Percentiles rank a stretch among this genome's conserved stretches.
These are phyloP conservation scores for Etheostoma spectabile DNA, from an alignment of 2,113 vertebrate genomes.

Conservation along the genomic window DNA sequence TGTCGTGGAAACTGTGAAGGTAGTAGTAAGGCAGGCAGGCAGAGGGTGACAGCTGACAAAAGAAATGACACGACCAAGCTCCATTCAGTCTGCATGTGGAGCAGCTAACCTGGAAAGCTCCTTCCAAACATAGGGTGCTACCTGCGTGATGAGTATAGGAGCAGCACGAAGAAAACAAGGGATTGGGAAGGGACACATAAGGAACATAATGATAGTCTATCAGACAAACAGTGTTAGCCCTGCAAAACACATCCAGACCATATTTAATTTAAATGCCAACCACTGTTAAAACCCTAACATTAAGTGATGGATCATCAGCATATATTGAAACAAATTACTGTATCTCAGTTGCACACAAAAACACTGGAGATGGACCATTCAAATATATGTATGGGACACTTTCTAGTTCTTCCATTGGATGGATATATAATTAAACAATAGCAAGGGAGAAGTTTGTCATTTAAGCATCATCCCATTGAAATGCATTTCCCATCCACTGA, in stretches of 20 bases:
- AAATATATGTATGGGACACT: not conserved
- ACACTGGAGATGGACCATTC: not conserved
- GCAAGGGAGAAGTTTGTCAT: not conserved
- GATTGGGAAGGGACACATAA: not conserved
- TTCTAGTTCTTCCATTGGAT: not conserved
- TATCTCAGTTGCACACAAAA: not conserved
- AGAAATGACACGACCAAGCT: not conserved
- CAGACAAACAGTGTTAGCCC: not conserved
- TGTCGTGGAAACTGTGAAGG: not conserved
- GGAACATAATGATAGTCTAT: not conserved
- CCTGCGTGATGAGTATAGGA: not conserved
- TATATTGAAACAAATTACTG: not conserved
- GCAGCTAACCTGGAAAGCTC: not conserved
- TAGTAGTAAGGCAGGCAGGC: not conserved
- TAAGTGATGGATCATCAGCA: not conserved
- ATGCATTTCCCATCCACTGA: not conserved
- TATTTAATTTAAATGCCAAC: not conserved
- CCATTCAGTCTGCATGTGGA: not conserved
- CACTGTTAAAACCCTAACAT: not conserved
- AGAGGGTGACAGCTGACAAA: constrained; percentile 5
- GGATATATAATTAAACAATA: not conserved
- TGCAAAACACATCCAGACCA: not conserved
- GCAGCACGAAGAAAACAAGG: not conserved
- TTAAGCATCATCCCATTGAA: not conserved
- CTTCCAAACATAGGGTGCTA: not conserved